These are phyloP conservation scores for Tethea ocularis DNA, from an alignment of 2,888 invertebrate genomes.

Conservation along the genomic window DNA sequence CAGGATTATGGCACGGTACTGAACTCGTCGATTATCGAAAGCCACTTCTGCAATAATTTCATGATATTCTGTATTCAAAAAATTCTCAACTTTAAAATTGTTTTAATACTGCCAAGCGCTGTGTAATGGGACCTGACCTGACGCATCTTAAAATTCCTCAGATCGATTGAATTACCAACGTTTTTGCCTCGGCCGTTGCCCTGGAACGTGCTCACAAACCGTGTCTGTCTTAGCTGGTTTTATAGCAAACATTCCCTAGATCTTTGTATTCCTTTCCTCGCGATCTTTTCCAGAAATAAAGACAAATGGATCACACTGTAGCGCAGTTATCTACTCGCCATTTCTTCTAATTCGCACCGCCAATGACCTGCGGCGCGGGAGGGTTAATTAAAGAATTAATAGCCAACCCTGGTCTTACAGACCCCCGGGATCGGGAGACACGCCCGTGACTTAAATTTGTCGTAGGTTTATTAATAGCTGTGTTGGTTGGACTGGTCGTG, in stretches of 20 bases:
- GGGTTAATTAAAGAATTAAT: constrained; percentile 79
- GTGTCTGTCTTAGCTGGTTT: neutral
- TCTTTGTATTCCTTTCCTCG: constrained; percentile 34
- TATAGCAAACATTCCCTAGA: constrained; percentile 6
- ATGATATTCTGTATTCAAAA: neutral
- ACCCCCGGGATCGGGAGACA: constrained; percentile 35
- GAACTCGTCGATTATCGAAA: no score
- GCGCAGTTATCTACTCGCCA: constrained; percentile 64
- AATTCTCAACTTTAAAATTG: no score
- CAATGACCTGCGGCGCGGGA: constrained; percentile 53
- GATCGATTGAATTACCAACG: constrained; percentile 5
- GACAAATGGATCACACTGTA: constrained; percentile 59
- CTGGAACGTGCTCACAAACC: constrained; percentile 6
- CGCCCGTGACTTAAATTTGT: constrained; percentile 63
- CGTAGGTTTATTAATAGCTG: constrained; percentile 48
- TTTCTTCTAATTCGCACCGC: constrained; percentile 70
- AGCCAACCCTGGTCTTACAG: constrained; percentile 41
- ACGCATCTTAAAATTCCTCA: neutral
- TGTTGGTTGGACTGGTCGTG: constrained; percentile 6
- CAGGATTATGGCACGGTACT: no score
- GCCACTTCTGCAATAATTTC: no score
- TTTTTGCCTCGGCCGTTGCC: constrained; percentile 12
- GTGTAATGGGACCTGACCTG: neutral
- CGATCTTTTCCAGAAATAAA: constrained; percentile 50
- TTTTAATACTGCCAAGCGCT: no score